These are phyloP conservation scores for Holotrichia oblita DNA, from an alignment of 1,140 invertebrate species.

Conservation along the genomic window DNA sequence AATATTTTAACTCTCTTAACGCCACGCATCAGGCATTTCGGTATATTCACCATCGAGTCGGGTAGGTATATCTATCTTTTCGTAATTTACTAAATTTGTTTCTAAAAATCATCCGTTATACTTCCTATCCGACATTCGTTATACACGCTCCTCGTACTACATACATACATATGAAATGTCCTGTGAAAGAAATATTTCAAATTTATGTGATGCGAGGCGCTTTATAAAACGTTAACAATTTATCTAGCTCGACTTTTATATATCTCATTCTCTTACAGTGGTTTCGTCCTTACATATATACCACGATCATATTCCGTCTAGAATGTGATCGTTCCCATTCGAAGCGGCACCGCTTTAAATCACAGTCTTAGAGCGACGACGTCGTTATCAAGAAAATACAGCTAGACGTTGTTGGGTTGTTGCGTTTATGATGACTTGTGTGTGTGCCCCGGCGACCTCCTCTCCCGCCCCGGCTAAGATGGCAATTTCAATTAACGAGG, in stretches of 20 bases:
- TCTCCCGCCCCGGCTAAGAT: slow-evolving; percentile 44
- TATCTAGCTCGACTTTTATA: slow-evolving; percentile 54
- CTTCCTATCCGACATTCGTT: not conserved
- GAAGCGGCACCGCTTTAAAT: not conserved
- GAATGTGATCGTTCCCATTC: slow-evolving; percentile 43
- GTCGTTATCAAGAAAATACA: slow-evolving; percentile 48
- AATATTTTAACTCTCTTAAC: not conserved
- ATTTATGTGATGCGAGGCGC: slow-evolving; percentile 50
- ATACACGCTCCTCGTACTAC: not conserved
- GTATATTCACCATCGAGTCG: not conserved
- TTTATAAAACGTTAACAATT: slow-evolving; percentile 54
- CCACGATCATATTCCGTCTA: slow-evolving; percentile 22
- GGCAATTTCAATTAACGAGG: slow-evolving; percentile 51
- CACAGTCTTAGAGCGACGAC: slow-evolving; percentile 18
- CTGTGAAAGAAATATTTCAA: slow-evolving; percentile 45
- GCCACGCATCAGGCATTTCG: not conserved
- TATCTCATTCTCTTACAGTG: slow-evolving; percentile 52
- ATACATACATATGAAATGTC: slow-evolving; percentile 47
- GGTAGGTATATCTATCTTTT: not conserved
- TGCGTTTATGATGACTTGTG: slow-evolving; percentile 42
- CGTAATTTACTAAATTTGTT: not conserved
- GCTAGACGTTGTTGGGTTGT: slow-evolving; percentile 44
- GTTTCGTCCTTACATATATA: slow-evolving; percentile 42
- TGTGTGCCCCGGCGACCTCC: not conserved
- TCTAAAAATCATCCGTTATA: not conserved